Evolutionary conservation across 2,888 invertebrate genomes (phyloP).

Genomic region (Coecobrya sp.): DNA sequence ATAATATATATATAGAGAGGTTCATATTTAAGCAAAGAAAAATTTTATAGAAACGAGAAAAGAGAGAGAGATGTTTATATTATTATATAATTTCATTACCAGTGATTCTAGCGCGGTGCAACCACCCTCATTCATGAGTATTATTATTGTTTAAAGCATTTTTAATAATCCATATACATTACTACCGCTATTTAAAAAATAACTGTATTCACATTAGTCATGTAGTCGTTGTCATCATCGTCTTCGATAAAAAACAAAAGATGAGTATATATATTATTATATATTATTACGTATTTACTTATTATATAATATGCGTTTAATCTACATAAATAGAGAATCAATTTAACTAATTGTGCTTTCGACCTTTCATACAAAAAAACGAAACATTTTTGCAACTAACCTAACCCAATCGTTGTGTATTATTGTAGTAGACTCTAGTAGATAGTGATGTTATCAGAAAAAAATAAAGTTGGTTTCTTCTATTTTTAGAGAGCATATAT

Average conservation of each 20-base stretch:
- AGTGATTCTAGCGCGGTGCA: conserved; percentile 85
- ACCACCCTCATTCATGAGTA: conserved; percentile 86
- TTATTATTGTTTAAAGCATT: conserved; percentile 83
- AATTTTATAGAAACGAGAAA: conserved; percentile 67
- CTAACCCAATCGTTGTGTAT: conserved; percentile 67
- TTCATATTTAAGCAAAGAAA: conserved; percentile 46
- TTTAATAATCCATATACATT: conserved; percentile 77
- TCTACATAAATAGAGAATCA: conserved; percentile 65
- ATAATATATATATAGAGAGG: conserved; percentile 39
- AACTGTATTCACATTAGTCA: conserved; percentile 80
- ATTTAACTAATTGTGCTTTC: conserved; percentile 81
- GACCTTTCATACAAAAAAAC: conserved; percentile 78
- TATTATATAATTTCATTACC: conserved; percentile 79
- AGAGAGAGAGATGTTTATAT: conserved; percentile 78
- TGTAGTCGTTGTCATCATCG: conserved; percentile 60
- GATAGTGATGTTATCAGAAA: not conserved
- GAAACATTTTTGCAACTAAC: conserved; percentile 75
- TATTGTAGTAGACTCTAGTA: not conserved
- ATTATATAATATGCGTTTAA: conserved; percentile 57
- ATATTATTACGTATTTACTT: conserved; percentile 17
- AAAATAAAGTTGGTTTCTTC: conserved; percentile 5
- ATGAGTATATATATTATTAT: conserved; percentile 26
- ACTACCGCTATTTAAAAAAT: conserved; percentile 7
- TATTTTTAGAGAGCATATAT: conserved; percentile 29
- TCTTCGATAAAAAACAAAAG: conserved; percentile 47